A percentile compares a stretch with the other conserved stretches of the same genome.
These are phyloP conservation scores for Iselma pallidipennis DNA, from an alignment of 2,888 invertebrate species.

Conservation along the genomic window DNA sequence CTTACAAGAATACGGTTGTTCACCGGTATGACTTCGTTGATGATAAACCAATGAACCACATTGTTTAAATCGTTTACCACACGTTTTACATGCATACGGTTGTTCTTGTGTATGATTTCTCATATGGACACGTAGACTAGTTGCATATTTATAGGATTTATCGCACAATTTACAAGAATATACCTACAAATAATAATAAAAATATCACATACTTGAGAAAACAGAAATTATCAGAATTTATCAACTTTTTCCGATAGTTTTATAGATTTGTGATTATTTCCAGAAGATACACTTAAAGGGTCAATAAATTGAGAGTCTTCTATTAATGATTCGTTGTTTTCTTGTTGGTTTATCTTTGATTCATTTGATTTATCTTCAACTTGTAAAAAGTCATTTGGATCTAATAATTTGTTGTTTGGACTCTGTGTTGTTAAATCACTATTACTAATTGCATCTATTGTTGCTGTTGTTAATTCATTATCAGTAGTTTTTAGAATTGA, in stretches of 20 bases:
- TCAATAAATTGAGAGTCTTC: background rate
- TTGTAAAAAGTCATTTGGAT: conserved; percentile 1
- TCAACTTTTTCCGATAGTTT: background rate
- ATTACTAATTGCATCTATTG: conserved; percentile 2
- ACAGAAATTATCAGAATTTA: background rate
- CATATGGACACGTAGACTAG: conserved; percentile 47
- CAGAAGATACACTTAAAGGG: background rate
- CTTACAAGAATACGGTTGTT: conserved; percentile 46
- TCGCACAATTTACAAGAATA: conserved; percentile 33
- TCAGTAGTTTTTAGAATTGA: background rate
- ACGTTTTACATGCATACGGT: conserved; percentile 48
- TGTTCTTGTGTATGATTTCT: conserved; percentile 49
- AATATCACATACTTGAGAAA: background rate
- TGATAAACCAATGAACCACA: conserved; percentile 46
- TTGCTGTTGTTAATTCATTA: background rate
- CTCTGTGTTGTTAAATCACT: background rate
- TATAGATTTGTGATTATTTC: background rate
- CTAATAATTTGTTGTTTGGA: background rate
- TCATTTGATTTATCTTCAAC: background rate
- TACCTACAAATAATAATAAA: conserved; percentile 1
- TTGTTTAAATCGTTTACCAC: conserved; percentile 49
- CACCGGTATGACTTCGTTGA: conserved; percentile 46
- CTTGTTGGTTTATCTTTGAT: too few species aligned
- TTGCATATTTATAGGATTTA: conserved; percentile 34
- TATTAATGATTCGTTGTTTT: background rate